These are phyloP conservation scores for Caenorhabditis zanzibari DNA, from an alignment of 2,888 invertebrate species.

Conservation along the genomic window DNA sequence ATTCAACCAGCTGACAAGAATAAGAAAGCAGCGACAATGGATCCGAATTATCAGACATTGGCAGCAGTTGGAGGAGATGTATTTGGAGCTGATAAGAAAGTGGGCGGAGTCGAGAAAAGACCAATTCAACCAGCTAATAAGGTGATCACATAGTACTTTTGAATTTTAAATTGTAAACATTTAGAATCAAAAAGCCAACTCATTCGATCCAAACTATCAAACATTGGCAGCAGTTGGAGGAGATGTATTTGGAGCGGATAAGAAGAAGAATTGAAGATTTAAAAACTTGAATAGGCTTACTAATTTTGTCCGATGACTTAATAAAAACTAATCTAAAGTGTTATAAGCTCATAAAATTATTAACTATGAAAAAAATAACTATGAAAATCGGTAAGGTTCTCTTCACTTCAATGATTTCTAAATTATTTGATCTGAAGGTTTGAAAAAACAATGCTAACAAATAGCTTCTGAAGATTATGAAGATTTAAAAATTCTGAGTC, in stretches of 20 bases:
- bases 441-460: too few species aligned
- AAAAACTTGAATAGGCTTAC: background rate
- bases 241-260: slow-evolving; percentile 37
- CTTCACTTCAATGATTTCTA: too few species aligned
- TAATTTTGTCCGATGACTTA: background rate
- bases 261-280: slow-evolving; percentile 42
- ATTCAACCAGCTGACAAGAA: slow-evolving; percentile 26
- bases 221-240: too few species aligned
- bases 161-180: background rate
- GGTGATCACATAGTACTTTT: background rate
- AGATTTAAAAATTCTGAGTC: too few species aligned
- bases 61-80: slow-evolving; percentile 30
- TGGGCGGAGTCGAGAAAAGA: background rate
- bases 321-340: too few species aligned
- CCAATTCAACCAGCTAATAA: slow-evolving; percentile 27
- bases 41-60: slow-evolving; percentile 61
- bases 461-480: too few species aligned
- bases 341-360: too few species aligned
- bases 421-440: too few species aligned
- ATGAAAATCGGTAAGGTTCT: too few species aligned
- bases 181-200: slow-evolving; percentile 28
- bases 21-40: slow-evolving; percentile 30
- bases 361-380: too few species aligned
- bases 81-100: slow-evolving; percentile 2
- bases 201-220: slow-evolving; percentile 59